Percentiles rank a stretch among this genome's conserved stretches.
phyloP scores from a whole-genome alignment of 2,888 invertebrate genomes.

The Drosophila pseudotalamancana region DNA sequence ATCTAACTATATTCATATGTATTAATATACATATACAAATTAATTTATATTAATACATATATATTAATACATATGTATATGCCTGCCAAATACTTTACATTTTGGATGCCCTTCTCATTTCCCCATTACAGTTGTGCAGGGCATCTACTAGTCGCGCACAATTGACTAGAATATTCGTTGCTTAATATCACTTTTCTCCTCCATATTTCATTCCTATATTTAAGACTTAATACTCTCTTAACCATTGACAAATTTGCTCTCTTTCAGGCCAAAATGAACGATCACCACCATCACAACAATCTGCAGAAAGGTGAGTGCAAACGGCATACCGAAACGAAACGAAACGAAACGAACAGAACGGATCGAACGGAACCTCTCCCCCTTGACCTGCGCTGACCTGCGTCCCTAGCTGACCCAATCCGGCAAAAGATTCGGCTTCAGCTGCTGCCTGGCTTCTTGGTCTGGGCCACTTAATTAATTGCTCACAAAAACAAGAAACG shows the following conservation, averaged over 20 bases:
- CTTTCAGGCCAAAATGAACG: conserved; percentile 84
- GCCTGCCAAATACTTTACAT: too few relatives aligned
- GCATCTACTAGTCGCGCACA: too few relatives aligned
- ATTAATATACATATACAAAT: too few relatives aligned
- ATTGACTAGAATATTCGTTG: too few relatives aligned
- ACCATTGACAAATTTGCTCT: not conserved
- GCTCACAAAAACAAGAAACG: conserved; percentile 67
- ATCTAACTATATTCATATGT: too few relatives aligned
- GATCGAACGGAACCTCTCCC: not conserved
- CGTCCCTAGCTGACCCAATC: conserved; percentile 46
- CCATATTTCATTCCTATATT: too few relatives aligned
- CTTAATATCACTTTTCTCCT: too few relatives aligned
- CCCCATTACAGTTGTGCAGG: too few relatives aligned
- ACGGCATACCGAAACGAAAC: not conserved
- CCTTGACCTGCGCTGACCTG: conserved; percentile 41
- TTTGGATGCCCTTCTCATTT: too few relatives aligned
- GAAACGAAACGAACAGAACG: too few relatives aligned
- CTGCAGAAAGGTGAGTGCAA: conserved; percentile 84
- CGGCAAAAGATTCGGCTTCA: conserved; percentile 11
- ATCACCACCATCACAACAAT: conserved; percentile 84
- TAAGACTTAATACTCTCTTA: not conserved
- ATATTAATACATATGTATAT: too few relatives aligned
- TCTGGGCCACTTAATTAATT: conserved; percentile 67
- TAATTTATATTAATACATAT: too few relatives aligned
- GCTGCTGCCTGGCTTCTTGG: conserved; percentile 24